Evolutionary conservation across 1,140 invertebrate species (phyloP).

Genomic region (Asbolus verrucosus): DNA sequence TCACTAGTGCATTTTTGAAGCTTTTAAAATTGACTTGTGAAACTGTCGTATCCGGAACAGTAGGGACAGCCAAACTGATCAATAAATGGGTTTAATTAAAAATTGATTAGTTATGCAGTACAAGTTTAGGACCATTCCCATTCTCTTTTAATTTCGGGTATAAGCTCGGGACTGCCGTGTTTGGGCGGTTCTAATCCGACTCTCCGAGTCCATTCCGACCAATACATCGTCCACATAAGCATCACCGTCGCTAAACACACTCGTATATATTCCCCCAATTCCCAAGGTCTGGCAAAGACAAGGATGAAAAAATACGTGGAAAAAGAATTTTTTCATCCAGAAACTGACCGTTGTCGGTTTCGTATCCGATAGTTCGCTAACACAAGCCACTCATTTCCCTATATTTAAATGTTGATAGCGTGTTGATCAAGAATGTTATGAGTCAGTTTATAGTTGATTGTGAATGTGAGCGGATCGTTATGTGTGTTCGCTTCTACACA

Average conservation of each 20-base stretch:
- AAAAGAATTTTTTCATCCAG: slow-evolving; percentile 34
- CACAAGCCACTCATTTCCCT: slow-evolving; percentile 32
- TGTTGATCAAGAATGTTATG: slow-evolving; percentile 51
- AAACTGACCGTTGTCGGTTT: slow-evolving; percentile 37
- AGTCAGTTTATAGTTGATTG: slow-evolving; percentile 54
- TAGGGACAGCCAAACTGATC: too few species aligned
- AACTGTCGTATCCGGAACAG: too few species aligned
- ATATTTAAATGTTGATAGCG: slow-evolving; percentile 51
- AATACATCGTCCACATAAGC: background rate
- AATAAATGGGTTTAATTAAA: slow-evolving; percentile 7
- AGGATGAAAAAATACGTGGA: slow-evolving; percentile 4
- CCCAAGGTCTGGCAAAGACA: background rate
- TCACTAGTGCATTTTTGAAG: too few species aligned
- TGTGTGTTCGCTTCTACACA: slow-evolving; percentile 11
- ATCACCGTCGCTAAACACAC: slow-evolving; percentile 1
- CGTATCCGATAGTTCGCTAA: slow-evolving; percentile 20
- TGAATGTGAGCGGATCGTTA: slow-evolving; percentile 50
- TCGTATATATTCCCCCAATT: slow-evolving; percentile 1
- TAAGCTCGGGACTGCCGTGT: too few species aligned
- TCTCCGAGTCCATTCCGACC: background rate
- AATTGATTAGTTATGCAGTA: too few species aligned
- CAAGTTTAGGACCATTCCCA: slow-evolving; percentile 7
- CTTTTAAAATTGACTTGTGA: too few species aligned
- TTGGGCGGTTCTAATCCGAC: slow-evolving; percentile 13
- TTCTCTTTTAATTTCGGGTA: slow-evolving; percentile 25